phyloP scores from a whole-genome alignment of 2,888 invertebrate genomes.

The Tipula vernalis region DNA sequence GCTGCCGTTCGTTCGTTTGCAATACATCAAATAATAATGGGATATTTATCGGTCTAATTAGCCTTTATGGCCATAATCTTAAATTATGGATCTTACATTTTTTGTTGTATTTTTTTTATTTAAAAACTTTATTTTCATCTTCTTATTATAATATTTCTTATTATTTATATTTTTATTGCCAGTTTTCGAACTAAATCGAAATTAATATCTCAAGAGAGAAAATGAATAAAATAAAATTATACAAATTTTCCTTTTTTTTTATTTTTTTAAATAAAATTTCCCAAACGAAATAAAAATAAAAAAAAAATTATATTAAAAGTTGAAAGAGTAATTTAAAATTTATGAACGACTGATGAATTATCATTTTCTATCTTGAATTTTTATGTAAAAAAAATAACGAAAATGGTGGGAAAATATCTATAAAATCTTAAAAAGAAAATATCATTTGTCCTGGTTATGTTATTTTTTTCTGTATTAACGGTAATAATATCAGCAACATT shows the following conservation, averaged over 20 bases:
- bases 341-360: constrained; percentile 10
- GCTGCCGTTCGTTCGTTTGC: not conserved
- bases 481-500: too few species aligned
- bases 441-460: not conserved
- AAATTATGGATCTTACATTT: constrained; percentile 18
- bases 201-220: constrained; percentile 8
- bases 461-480: not conserved
- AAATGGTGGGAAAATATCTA: not conserved
- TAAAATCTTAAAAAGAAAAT: not conserved
- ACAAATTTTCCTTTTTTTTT: not conserved
- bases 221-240: not conserved
- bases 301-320: constrained; percentile 6
- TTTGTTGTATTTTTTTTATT: constrained; percentile 13
- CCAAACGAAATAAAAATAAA: not conserved
- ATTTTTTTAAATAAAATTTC: not conserved
- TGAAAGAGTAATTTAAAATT: constrained; percentile 11
- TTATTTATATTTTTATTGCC: constrained; percentile 10
- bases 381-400: not conserved
- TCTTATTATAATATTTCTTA: not conserved
- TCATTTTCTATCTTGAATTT: constrained; percentile 8
- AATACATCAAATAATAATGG: constrained; percentile 12
- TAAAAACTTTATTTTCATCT: constrained; percentile 12
- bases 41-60: constrained; percentile 19
- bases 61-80: constrained; percentile 19
- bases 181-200: constrained; percentile 12